These are phyloP conservation scores for Bergia puertoricense DNA, from an alignment of 92 coral and sea anemone species.

Conservation along the genomic window DNA sequence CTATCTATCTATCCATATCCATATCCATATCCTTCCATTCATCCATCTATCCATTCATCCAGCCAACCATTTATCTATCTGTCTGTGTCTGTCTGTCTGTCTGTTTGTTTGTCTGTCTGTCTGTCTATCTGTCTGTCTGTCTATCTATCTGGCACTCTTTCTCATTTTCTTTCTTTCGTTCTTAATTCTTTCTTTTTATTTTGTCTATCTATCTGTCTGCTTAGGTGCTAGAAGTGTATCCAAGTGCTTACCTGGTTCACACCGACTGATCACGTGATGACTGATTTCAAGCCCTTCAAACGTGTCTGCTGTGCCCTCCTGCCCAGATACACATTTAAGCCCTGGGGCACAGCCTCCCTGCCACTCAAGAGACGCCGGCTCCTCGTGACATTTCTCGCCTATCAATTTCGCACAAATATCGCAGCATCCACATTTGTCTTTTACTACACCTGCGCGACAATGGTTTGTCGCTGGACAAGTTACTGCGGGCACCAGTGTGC, in stretches of 20 bases:
- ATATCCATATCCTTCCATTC: no score
- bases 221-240: no score
- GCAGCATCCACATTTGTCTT: conserved; percentile 78
- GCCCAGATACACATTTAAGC: conserved; percentile 46
- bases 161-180: not conserved
- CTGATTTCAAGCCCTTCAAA: conserved; percentile 42
- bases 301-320: conserved; percentile 48
- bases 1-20: no score
- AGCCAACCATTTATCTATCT: no score
- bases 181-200: not conserved
- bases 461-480: conserved; percentile 53
- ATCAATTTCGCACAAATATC: conserved; percentile 63
- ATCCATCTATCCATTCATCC: no score
- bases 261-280: conserved; percentile 45
- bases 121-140: no score
- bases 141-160: no score
- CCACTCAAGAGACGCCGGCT: conserved; percentile 36
- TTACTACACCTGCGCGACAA: conserved; percentile 65
- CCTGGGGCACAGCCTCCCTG: conserved; percentile 59
- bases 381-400: conserved; percentile 69
- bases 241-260: conserved; percentile 58
- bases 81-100: no score
- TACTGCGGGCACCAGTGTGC: conserved; percentile 43
- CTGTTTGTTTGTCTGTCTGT: no score
- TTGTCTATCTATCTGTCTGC: not conserved